Base-by-base conservation (phyloP, 2,113 vertebrate genomes). In the Planiliza haematocheilus region DNA sequence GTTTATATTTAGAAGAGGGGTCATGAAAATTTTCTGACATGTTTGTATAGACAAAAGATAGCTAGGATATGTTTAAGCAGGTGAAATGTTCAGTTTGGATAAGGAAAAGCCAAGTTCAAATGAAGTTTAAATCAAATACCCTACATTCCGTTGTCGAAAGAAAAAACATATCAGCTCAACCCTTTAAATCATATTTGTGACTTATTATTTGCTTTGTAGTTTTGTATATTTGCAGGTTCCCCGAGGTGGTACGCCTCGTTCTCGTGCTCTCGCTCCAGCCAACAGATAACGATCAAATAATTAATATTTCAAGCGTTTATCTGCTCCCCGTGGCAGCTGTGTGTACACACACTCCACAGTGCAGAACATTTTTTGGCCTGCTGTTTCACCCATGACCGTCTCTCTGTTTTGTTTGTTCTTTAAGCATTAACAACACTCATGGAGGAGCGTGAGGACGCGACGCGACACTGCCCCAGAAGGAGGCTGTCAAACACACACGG, bases 231-330 rank as follows among this genome's bases (percentile, higher is more conserved):
- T 60, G 12, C 50, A 70, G 24, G 20, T 20, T n/a, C 9, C 16
- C 41, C 20, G 13, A 55, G 24, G 24, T 30, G 34, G 43, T 13
- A 34, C 42, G 7, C 46, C 10, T 18, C 11, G 1, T 62, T 17
- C 20, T 43, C n/a, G 2, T 74, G 48, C 43, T 52, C 79, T 84
- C 59, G 18, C 62, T 65, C 50, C 4, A 39, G 43, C 69, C 10
- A 17, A 50, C 51, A 70, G 85, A 89, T 85, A 81, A 74, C 14
- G 20, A 88, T 86, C 86, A 77, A 67, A 72, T 76, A 45, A 84
- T 85, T 63, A 61, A 87, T 82, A 77, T 88, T 66, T 82, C 62
- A 77, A 70, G 51, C 16, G 24, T 86, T 86, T 84, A 82, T 90
- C 81, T 82, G 48, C 70, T 70, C 8, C 7, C 69, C 7, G 2